Evolutionary conservation across 2,888 invertebrate species (phyloP), one percentile per base, ranked within the genome.

Genomic region (Morinoia aosen): DNA sequence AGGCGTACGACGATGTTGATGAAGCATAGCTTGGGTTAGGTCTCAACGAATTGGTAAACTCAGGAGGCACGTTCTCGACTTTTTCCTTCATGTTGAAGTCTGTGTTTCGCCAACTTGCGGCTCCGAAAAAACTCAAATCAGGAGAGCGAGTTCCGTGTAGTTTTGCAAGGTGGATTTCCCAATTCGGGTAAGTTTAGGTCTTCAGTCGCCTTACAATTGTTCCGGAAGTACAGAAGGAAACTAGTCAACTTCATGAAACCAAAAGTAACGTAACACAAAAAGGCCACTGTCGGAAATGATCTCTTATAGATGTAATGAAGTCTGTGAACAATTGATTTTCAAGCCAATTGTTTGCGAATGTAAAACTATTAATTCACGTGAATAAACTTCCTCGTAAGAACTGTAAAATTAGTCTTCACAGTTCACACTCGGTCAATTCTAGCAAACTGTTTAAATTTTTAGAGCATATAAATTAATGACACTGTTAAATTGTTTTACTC

Each of bases 1-100:
- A 95, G n/a, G 95, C 95, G 64, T 95, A 95, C 39, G 95, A 95
- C 7, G 95, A 95, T 4, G 95, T 95, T 0, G 95, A 95, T 48
- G 95, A 95, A 8, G 95, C 95, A 25, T 95, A 95, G 48, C 61
- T 64, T 39, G 95, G 56, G 64, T 95, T 61, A 8, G 95, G 95
- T 48, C 95, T 58, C 40, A 76, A 64, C 61, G 95, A 64, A 48
- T 58, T 64, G 12, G 57, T n/a, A 48, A 40, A 95, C 33, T 95
- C 64, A n/a, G 95, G 61, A 25, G 95, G 61, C 39, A 95, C 64
- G 95, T 61, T 61, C 14, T 95, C 95, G 39, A 95, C 64, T 48
- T 95, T 95, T 40, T 95, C 95, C 57, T 64, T 95, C 95, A 95
- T 95, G 48, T 64, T 95, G 58, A 12, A 40, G 39, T 90, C 14